Evolutionary conservation across 2,797 vertebrate species (phyloP), one percentile per base, ranked within the genome.

Genomic region (Sebastes nivosus): DNA sequence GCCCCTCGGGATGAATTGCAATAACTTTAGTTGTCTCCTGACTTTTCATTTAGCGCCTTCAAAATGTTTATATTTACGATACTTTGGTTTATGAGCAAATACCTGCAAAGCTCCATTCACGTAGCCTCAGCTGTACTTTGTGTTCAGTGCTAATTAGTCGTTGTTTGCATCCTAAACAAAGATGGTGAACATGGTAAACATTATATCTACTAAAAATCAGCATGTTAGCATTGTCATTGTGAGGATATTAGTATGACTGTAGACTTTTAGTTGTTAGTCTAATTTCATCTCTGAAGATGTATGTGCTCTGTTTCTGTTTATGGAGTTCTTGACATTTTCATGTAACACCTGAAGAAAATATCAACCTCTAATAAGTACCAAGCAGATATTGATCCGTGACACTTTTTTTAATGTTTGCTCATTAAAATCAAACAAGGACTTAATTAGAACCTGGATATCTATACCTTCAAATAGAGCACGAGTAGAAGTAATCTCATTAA

Each of bases 351-450:
- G 24, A 50, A 30, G 2, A 32, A 16, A 57, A 9, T 22, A 75
- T 57, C 27, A 32, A 22, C 24, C 20, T 61, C 2, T 46, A 20
- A 12, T 20, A 20, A 69, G 61, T 3, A 32, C 38, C 72, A 59
- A 67, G n/a, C 18, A 64, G n/a, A 69, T 77, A 88, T 70, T 77
- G 69, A 89, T 88, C 67, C 61, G 7, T 71, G 42, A 60, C 72
- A 71, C 30, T 82, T 81, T 72, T 29, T 67, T 75, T 80, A 63
- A 73, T 72, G 63, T 81, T 81, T 81, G 67, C 69, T 79, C 67
- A 90, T 79, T 85, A 66, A 78, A 75, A 79, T 76, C 24, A 88
- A 83, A 83, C 63, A 70, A 50, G n/a, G 55, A 32, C 50, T 84
- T 77, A 81, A 82, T 89, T 85, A 79, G 30, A 81, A 67, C 42